Evolutionary conservation across 2,888 invertebrate species (phyloP).

Genomic region (Julus scandinavius): DNA sequence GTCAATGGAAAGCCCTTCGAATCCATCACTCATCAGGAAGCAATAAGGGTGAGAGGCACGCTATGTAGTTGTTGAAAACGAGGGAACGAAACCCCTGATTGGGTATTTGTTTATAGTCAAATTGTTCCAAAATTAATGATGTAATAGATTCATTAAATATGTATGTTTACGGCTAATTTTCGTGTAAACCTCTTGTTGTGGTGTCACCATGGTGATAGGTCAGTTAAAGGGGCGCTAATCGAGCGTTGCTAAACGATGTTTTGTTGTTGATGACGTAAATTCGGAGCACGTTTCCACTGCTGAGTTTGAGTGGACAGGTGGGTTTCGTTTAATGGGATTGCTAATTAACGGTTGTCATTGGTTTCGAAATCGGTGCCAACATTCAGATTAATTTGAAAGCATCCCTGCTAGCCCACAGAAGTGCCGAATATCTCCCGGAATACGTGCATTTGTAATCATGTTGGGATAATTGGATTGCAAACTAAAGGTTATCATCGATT

Average conservation of each 20-base stretch:
- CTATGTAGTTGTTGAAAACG: background rate
- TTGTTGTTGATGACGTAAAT: background rate
- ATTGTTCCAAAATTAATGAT: background rate
- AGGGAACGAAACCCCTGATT: no score
- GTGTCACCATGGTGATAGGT: background rate
- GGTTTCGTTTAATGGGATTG: background rate
- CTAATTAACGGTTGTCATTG: background rate
- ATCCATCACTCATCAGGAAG: conserved; percentile 91
- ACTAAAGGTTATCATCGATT: background rate
- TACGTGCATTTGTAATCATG: no score
- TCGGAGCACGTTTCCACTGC: background rate
- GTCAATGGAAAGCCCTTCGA: conserved; percentile 94
- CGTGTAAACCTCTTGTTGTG: background rate
- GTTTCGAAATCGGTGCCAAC: background rate
- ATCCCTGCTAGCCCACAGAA: no score
- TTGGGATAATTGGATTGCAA: background rate
- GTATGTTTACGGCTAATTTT: background rate
- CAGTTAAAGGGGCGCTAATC: background rate
- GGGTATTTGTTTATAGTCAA: no score
- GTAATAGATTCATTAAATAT: background rate
- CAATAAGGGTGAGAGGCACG: conserved; percentile 78
- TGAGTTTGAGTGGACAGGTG: background rate
- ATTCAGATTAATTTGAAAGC: background rate
- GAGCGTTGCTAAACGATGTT: background rate
- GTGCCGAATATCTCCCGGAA: background rate